Conservation (phyloP, 1,140 invertebrate genomes). For the Zophobas morio region DNA sequence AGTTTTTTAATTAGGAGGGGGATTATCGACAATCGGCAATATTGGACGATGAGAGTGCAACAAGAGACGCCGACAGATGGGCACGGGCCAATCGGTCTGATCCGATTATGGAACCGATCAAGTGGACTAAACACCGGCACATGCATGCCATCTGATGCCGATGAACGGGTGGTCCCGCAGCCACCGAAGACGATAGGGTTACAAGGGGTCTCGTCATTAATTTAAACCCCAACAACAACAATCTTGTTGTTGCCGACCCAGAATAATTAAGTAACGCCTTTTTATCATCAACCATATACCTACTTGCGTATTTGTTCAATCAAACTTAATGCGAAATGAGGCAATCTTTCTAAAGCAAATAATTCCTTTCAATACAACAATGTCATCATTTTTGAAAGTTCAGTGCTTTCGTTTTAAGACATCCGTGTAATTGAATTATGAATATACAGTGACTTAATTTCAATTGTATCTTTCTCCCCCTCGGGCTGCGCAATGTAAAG, state of each 20-base stretch:
- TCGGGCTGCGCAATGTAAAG: neutral
- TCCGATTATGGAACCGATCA: conserved; percentile 53
- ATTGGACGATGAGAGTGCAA: neutral
- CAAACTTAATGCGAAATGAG: too few relatives aligned
- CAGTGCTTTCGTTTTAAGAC: too few relatives aligned
- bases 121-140: conserved; percentile 73
- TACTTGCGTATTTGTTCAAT: too few relatives aligned
- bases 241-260: too few relatives aligned
- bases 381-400: too few relatives aligned
- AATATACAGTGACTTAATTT: neutral
- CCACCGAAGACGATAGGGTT: conserved; percentile 29
- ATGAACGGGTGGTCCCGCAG: conserved; percentile 51
- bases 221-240: conserved; percentile 7
- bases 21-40: neutral
- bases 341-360: neutral
- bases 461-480: too few relatives aligned
- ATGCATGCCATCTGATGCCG: conserved; percentile 77
- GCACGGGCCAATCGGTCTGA: conserved; percentile 42
- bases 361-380: neutral
- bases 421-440: neutral
- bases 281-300: too few relatives aligned
- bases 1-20: conserved; percentile 6
- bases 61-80: conserved; percentile 13
- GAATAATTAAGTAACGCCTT: too few relatives aligned
- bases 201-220: conserved; percentile 6